These are phyloP conservation scores for Heliconius hewitsoni DNA, from an alignment of 1,140 invertebrate genomes.

Conservation along the genomic window DNA sequence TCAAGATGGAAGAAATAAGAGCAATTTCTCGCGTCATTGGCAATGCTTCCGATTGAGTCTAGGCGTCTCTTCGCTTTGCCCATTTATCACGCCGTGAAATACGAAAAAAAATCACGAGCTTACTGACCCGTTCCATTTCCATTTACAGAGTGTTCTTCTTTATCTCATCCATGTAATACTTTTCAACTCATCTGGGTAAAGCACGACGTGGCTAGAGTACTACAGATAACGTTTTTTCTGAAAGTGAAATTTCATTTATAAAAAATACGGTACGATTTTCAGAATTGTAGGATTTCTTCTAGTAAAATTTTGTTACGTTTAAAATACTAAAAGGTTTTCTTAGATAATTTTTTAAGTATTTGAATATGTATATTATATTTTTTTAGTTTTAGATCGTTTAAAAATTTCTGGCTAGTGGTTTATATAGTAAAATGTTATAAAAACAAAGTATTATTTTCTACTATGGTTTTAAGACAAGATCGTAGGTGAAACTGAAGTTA, in stretches of 20 bases:
- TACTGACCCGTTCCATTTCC: slow-evolving; percentile 76
- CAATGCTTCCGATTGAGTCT: slow-evolving; percentile 52
- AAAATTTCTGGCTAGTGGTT: too few species aligned
- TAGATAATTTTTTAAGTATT: not conserved
- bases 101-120: slow-evolving; percentile 68
- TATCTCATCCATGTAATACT: slow-evolving; percentile 58
- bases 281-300: not conserved
- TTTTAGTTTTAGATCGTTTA: too few species aligned
- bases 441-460: too few species aligned
- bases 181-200: slow-evolving; percentile 27
- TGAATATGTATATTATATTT: not conserved
- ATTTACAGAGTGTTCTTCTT: slow-evolving; percentile 71
- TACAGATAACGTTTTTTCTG: slow-evolving; percentile 26
- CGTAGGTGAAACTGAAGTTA: too few species aligned
- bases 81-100: slow-evolving; percentile 76
- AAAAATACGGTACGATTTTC: not conserved
- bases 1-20: slow-evolving; percentile 51
- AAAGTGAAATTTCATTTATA: slow-evolving; percentile 15
- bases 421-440: too few species aligned
- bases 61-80: slow-evolving; percentile 45
- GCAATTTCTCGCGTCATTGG: slow-evolving; percentile 72
- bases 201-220: slow-evolving; percentile 19
- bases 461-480: too few species aligned
- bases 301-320: not conserved
- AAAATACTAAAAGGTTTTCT: not conserved